Base-by-base conservation (phyloP, 2,888 invertebrate species). In the Calliphora vomitoria region DNA sequence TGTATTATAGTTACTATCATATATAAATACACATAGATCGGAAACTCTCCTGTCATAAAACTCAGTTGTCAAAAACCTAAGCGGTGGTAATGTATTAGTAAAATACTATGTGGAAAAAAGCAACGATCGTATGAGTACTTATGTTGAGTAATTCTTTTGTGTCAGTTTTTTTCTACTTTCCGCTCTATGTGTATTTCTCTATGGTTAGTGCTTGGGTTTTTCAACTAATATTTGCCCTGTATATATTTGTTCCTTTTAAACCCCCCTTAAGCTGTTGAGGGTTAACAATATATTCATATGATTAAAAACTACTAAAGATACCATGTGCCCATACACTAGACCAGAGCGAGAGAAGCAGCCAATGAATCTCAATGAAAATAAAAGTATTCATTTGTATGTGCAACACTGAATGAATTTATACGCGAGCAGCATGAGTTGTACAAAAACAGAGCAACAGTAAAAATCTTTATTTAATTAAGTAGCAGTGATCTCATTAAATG, bases 401-500 rank as follows among this genome's bases (percentile, higher is more conserved):
- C 11, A 74, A 68, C 47, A 58, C 66, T 55, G 8, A 79, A 62
- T 64, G n/a, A 78, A 74, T 55, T 72, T 38, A 58, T 74, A 31
- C 41, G 58, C 60, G 66, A 53, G 50, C 31, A 15, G 68, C 66
- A 50, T 41, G 41, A 11, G 31, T 60, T 68, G n/a, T 50, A 58
- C 6, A 72, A 25, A 10, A 74, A 71, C 72, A 53, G 15, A 64
- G 20, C 13, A 66, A 53, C 50, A 31, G 20, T 5, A 58, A 72
- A 72, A 87, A 79, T 72, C 75, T 87, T 81, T 81, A 87, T 84
- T 87, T 85, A 85, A 87, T 87, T 87, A 87, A 87, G 87, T 87
- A 85, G 85, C 87, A 87, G 85, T 87, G 85, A 87, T 87, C 87
- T 87, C 87, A 87, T 87, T 85, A 87, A 82, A 82, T 79, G 85